phyloP scores from a whole-genome alignment of 92 coral and sea anemone genomes.

The Heliopora coerulea region DNA sequence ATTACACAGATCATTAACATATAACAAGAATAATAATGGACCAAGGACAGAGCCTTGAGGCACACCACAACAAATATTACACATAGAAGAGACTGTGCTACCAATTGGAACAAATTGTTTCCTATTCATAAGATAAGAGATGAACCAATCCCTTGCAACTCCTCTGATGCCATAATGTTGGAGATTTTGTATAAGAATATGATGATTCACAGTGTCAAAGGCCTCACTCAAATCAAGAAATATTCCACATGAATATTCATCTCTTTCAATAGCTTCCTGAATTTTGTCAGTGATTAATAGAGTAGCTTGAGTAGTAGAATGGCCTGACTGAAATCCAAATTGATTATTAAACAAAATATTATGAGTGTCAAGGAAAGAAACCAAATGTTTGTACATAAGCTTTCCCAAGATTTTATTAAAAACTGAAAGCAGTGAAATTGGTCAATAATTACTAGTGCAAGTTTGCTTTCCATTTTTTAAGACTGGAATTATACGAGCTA shows the following conservation, averaged over 20 bases:
- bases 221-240: conserved; percentile 15
- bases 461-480: too few species aligned
- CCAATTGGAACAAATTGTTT: conserved; percentile 10
- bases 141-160: neutral
- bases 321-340: conserved; percentile 12
- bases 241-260: neutral
- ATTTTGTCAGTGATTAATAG: neutral
- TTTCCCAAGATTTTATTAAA: conserved; percentile 14
- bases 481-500: too few species aligned
- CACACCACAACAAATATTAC: neutral
- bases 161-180: conserved; percentile 17
- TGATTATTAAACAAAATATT: neutral
- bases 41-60: conserved; percentile 5
- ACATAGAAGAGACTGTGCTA: neutral
- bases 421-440: too few species aligned
- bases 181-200: neutral
- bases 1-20: neutral
- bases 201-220: conserved; percentile 7
- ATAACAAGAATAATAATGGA: neutral
- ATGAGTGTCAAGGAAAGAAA: neutral
- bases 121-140: conserved; percentile 3
- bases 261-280: conserved; percentile 4
- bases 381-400: neutral
- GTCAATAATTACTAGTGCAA: too few species aligned
- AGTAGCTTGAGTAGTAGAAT: conserved; percentile 2